phyloP scores from a whole-genome alignment of 1,140 invertebrate species.

The Caenorhabditis brenneri region DNA sequence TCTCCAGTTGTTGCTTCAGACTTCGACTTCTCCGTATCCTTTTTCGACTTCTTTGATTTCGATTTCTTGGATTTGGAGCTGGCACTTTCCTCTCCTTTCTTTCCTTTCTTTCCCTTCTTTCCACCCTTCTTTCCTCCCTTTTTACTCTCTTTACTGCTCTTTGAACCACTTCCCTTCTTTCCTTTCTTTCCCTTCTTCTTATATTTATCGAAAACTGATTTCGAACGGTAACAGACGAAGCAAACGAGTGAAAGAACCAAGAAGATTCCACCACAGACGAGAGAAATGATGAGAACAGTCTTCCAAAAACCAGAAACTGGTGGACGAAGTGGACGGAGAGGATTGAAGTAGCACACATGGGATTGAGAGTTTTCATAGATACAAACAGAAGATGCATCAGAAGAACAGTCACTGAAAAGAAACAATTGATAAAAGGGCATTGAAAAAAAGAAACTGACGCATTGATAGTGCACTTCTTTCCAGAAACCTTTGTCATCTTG shows the following conservation, averaged over 20 bases:
- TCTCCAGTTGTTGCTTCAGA: not conserved
- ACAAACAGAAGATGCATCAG: not conserved
- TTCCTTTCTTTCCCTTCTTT: not conserved
- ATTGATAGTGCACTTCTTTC: not conserved
- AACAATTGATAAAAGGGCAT: not conserved
- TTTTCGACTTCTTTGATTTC: not conserved
- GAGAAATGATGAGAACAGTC: not conserved
- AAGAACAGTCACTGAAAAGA: not conserved
- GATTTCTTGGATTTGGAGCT: not conserved
- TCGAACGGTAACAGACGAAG: constrained; percentile 35
- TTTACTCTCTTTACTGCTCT: not conserved
- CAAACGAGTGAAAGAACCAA: not conserved
- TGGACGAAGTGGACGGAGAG: not conserved
- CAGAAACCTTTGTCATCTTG: not conserved
- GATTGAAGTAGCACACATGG: constrained; percentile 19
- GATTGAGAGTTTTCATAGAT: not conserved
- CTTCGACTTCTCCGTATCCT: not conserved
- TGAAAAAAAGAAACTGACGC: not conserved
- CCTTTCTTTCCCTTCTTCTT: not conserved
- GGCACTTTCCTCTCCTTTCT: not conserved
- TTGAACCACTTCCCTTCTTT: not conserved
- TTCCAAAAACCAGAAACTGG: not conserved
- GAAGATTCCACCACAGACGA: not conserved
- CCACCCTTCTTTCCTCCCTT: too few species aligned
- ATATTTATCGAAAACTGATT: constrained; percentile 1